phyloP scores from a whole-genome alignment of 2,797 vertebrate genomes.

The Notolabrus celidotus region DNA sequence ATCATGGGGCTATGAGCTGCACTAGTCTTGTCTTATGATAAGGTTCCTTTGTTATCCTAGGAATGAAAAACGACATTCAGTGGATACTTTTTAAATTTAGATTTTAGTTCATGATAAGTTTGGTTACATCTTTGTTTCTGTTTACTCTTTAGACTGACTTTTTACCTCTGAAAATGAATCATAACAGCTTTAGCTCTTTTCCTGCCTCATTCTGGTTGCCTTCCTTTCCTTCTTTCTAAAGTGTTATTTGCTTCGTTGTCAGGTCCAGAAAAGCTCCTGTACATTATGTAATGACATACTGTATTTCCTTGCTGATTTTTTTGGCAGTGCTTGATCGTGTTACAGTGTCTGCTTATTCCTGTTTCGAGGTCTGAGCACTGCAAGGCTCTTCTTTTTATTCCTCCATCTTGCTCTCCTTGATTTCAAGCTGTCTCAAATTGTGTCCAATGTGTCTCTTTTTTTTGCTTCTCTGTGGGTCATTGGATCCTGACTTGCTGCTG shows the following conservation, averaged over 20 bases:
- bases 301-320: conserved; percentile 31
- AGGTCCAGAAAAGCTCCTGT: conserved; percentile 22
- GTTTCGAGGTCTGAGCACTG: neutral
- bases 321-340: conserved; percentile 22
- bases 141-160: neutral
- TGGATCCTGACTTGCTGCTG: conserved; percentile 72
- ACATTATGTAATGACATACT: neutral
- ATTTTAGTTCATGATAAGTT: no score
- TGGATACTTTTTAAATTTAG: no score
- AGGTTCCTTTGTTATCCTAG: no score
- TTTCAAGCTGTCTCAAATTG: conserved; percentile 57
- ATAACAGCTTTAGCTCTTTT: neutral
- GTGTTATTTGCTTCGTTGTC: conserved; percentile 22
- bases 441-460: conserved; percentile 65
- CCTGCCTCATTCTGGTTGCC: conserved; percentile 57
- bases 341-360: conserved; percentile 4
- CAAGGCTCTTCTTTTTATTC: conserved; percentile 18
- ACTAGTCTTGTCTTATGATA: no score
- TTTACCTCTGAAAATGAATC: conserved; percentile 2
- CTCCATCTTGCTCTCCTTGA: conserved; percentile 32
- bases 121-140: no score
- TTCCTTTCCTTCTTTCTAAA: conserved; percentile 47
- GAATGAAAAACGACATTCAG: no score
- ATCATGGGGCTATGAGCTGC: no score
- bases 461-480: conserved; percentile 68